Percentiles rank a stretch among this genome's conserved stretches.
Evolutionary conservation across 2,113 vertebrate species (phyloP).

Genomic region (Columba janthina): DNA sequence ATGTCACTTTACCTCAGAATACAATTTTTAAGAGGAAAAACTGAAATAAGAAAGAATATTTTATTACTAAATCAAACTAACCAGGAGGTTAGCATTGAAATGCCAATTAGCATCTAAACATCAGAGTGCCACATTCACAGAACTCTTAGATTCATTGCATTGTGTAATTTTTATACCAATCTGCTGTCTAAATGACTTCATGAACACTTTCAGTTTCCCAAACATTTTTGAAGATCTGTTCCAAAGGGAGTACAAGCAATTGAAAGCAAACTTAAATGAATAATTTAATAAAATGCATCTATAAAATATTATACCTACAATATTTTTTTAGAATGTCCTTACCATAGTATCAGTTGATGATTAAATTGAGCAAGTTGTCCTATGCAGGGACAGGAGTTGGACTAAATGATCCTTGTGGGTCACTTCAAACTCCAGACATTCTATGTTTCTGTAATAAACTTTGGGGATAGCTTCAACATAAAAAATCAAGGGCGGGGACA

Average conservation of each 20-base stretch:
- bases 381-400: too few relatives aligned
- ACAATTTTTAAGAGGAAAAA: background rate
- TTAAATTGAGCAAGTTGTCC: background rate
- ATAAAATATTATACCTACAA: background rate
- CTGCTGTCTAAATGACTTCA: background rate
- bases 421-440: background rate
- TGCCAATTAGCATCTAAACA: background rate
- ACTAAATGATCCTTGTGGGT: too few relatives aligned
- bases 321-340: background rate
- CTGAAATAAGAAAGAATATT: background rate
- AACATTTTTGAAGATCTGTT: background rate
- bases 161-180: background rate
- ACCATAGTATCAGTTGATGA: background rate
- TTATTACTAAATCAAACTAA: background rate
- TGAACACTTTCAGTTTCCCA: background rate
- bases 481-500: background rate
- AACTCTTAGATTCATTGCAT: fast-evolving
- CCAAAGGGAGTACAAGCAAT: background rate
- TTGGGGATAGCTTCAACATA: background rate
- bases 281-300: background rate
- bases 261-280: background rate
- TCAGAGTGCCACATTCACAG: background rate
- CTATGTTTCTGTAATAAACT: background rate
- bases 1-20: background rate
- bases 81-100: background rate